A percentile compares a stretch with the other conserved stretches of the same genome.
Evolutionary conservation across 2,113 vertebrate genomes (phyloP).

Genomic region (Silurus asotus): DNA sequence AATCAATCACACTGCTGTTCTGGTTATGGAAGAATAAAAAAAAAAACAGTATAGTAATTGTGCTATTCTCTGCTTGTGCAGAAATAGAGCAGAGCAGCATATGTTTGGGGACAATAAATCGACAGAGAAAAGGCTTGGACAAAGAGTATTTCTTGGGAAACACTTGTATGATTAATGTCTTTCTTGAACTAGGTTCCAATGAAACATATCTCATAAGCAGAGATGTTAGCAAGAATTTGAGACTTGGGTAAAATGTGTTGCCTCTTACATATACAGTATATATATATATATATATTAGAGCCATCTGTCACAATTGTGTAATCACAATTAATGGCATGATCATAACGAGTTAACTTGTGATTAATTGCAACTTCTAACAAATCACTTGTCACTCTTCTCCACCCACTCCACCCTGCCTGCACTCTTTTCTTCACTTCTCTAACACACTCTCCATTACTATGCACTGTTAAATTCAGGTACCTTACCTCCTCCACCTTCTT

Average conservation of each 20-base stretch:
- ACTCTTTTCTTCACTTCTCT: no score
- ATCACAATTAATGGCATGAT: no score
- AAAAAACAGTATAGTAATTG: conserved; percentile 21
- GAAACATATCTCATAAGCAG: background rate
- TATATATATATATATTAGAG: no score
- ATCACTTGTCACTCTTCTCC: no score
- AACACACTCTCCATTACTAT: no score
- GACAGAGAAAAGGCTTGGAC: conserved; percentile 4
- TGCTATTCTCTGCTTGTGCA: conserved; percentile 7
- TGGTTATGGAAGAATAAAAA: conserved; percentile 14
- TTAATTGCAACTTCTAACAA: no score
- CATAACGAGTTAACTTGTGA: no score
- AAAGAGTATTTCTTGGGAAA: conserved; percentile 1
- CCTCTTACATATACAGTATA: no score
- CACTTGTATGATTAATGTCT: background rate
- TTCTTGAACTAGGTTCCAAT: background rate
- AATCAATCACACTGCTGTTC: conserved; percentile 26
- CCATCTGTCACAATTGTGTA: no score
- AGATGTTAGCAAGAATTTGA: background rate
- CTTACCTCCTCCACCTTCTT: no score
- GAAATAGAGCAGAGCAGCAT: conserved; percentile 17
- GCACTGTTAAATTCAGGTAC: no score
- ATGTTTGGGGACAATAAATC: conserved; percentile 20
- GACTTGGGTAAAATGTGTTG: background rate
- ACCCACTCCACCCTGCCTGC: no score